Base-by-base conservation (phyloP, 2,888 invertebrate genomes). In the Lasioglossum malachurum region DNA sequence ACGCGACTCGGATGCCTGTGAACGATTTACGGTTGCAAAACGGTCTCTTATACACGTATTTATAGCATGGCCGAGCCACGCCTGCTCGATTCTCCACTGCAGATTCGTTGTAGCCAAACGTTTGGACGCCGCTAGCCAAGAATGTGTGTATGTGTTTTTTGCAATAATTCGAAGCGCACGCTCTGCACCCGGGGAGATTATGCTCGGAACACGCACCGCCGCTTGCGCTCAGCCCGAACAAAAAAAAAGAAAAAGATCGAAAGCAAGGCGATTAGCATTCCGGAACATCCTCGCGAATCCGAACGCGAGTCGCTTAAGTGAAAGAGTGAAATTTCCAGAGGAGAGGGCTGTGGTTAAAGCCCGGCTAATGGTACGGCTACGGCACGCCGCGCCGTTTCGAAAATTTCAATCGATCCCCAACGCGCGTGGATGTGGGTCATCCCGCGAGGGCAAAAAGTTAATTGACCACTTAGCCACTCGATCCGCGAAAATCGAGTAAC, bases 401-500 rank as follows among this genome's bases (percentile, higher is more conserved):
- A 81, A 81, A 69, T 75, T 73, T 73, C 64, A 73, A 80, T 83
- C 74, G 79, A 64, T 73, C 80, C 75, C 72, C 80, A 19, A 16
- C 31, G 19, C 16, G 76, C 67, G 81, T 75, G 87, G 73, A 87
- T 88, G 83, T 87, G 83, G 84, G 84, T 88, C 86, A 82, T 72
- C 71, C 35, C 60, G 82, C 80, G 57, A 41, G 64, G 44, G 31
- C 38, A 73, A 80, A 88, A 91, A 88, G 90, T 91, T 91, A 92
- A 92, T 91, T 87, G 91, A 87, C 80, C 88, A 85, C 86, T 91
- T 88, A 80, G 74, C 19, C n/a, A 1, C 41, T 41, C 44, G 31
- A 73, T n/a, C 12, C 31, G 31, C n/a, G 44, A 14, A 64, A 74
- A 72, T 60, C 57, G 31, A 31, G 38, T 41, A 31, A 27, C 19